Percentiles rank a stretch among this genome's conserved stretches.
Conservation (phyloP, 2,797 vertebrate species). For the Benthosema pterotum region DNA sequence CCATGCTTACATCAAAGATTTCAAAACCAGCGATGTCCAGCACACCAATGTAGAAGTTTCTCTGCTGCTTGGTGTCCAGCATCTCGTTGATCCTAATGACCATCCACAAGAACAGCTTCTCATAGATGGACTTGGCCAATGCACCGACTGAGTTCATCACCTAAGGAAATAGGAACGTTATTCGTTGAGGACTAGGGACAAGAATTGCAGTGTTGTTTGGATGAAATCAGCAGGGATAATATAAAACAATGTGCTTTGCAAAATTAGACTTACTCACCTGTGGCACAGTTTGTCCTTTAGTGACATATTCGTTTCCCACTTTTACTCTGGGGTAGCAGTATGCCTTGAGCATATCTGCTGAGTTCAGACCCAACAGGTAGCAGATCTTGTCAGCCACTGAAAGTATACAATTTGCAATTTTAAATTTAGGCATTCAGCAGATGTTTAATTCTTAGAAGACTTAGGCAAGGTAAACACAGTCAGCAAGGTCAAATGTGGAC, state of each 20-base stretch:
- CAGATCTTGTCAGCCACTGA: slow-evolving; percentile 87
- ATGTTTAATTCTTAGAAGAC: no score
- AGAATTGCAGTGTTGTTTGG: no score
- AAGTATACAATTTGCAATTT: no score
- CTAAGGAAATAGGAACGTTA: slow-evolving; percentile 50
- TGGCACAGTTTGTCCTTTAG: slow-evolving; percentile 87
- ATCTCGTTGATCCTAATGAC: slow-evolving; percentile 89
- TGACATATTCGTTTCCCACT: slow-evolving; percentile 85
- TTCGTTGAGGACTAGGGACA: no score
- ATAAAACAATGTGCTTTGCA: no score
- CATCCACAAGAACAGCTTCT: slow-evolving; percentile 93
- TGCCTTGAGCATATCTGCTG: slow-evolving; percentile 84
- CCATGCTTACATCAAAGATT: slow-evolving; percentile 86
- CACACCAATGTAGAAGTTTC: slow-evolving; percentile 86
- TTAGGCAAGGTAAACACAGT: no score
- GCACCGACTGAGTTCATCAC: slow-evolving; percentile 64
- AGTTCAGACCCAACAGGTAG: slow-evolving; percentile 88
- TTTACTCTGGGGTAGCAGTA: slow-evolving; percentile 86
- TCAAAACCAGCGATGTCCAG: slow-evolving; percentile 90
- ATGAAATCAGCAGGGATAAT: background rate
- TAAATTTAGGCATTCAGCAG: no score
- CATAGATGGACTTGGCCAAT: slow-evolving; percentile 52
- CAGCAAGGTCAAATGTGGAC: no score
- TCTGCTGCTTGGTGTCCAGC: slow-evolving; percentile 86
- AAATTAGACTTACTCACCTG: slow-evolving; percentile 82